A percentile compares a stretch with the other conserved stretches of the same genome.
Evolutionary conservation across 2,888 invertebrate genomes (phyloP).

Genomic region (Psylliodes chrysocephalus): DNA sequence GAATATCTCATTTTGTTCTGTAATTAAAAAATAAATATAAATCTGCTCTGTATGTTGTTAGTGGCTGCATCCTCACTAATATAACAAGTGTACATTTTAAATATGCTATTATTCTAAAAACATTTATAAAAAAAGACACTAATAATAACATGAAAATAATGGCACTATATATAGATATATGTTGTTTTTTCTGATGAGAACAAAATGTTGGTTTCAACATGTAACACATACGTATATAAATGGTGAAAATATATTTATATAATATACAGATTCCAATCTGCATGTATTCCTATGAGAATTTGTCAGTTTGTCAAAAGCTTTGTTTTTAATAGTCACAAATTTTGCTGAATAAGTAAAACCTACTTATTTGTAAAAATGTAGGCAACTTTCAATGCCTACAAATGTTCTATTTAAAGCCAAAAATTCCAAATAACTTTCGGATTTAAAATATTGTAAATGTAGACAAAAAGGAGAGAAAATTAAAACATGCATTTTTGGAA

Average conservation of each 20-base stretch:
- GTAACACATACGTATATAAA: slow-evolving; percentile 24
- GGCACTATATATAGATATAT: slow-evolving; percentile 62
- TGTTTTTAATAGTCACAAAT: no score
- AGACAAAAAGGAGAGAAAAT: no score
- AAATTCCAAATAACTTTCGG: no score
- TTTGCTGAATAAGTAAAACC: no score
- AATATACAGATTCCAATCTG: slow-evolving; percentile 31
- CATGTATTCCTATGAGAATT: slow-evolving; percentile 33
- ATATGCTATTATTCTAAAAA: slow-evolving; percentile 64
- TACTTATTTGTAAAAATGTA: no score
- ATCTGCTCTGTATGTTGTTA: slow-evolving; percentile 53
- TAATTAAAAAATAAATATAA: slow-evolving; percentile 35
- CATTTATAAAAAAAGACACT: slow-evolving; percentile 66
- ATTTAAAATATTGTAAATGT: no score
- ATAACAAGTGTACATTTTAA: slow-evolving; percentile 65
- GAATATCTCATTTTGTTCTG: slow-evolving; percentile 15
- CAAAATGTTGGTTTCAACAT: slow-evolving; percentile 51
- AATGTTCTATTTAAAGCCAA: no score
- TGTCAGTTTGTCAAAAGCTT: slow-evolving; percentile 3
- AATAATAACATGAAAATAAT: slow-evolving; percentile 65
- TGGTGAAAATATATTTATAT: slow-evolving; percentile 32
- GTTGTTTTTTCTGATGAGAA: slow-evolving; percentile 50
- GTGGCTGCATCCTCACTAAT: slow-evolving; percentile 63
- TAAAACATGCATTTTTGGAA: no score
- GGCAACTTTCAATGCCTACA: no score